phyloP scores from a whole-genome alignment of 2,888 invertebrate species.

The Sisyra nigra region DNA sequence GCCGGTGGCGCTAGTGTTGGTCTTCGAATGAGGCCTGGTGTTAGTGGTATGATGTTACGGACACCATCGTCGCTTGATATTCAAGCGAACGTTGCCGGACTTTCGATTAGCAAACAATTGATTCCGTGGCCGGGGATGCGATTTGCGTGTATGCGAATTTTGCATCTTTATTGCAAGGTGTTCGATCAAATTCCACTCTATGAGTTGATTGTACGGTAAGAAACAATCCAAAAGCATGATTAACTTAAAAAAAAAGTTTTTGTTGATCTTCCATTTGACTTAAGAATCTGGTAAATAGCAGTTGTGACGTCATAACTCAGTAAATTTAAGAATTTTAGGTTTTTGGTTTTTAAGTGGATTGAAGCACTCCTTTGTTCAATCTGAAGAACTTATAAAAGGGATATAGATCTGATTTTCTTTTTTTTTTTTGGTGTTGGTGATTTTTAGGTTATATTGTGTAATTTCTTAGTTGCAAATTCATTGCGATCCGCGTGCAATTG shows the following conservation, averaged over 20 bases:
- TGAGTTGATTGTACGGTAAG: slow-evolving; percentile 61
- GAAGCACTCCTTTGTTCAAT: no score
- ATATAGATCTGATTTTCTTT: no score
- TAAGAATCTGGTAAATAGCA: no score
- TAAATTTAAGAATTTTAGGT: no score
- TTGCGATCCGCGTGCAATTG: no score
- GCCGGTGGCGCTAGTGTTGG: background rate
- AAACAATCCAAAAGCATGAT: slow-evolving; percentile 23
- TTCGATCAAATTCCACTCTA: slow-evolving; percentile 67
- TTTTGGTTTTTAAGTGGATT: no score
- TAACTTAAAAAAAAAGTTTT: background rate
- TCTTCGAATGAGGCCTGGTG: background rate
- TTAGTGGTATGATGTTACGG: slow-evolving; percentile 9
- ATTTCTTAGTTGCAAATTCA: no score
- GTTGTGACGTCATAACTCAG: no score
- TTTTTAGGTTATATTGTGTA: no score
- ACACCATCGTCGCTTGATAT: background rate
- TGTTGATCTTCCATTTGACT: no score
- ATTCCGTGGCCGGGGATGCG: slow-evolving; percentile 71
- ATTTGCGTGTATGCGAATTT: slow-evolving; percentile 66
- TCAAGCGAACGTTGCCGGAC: background rate
- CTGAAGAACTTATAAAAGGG: no score
- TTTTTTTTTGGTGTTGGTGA: no score
- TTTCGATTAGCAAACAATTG: slow-evolving; percentile 8
- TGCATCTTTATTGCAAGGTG: slow-evolving; percentile 75